Conservation (phyloP, 2,888 invertebrate genomes). For the Calliopum simillimum region DNA sequence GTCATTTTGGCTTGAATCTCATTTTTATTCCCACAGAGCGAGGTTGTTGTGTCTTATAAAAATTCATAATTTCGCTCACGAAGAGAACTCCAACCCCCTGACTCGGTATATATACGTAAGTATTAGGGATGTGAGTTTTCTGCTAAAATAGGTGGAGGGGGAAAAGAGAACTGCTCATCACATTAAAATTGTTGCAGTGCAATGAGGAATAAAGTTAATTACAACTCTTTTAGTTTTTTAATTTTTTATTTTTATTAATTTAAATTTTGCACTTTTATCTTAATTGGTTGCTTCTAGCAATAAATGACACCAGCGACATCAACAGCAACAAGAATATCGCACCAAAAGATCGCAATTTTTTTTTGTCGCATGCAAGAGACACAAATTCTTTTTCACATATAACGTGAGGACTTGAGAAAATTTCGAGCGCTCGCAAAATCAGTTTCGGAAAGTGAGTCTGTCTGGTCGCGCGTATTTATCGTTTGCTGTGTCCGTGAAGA, state of each 20-base stretch:
- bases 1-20: slow-evolving; percentile 14
- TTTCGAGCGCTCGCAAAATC: neutral
- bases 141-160: too few relatives aligned
- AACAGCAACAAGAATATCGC: neutral
- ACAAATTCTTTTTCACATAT: neutral
- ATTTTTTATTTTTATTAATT: slow-evolving; percentile 3
- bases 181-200: too few relatives aligned
- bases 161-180: too few relatives aligned
- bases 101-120: too few relatives aligned
- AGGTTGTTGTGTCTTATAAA: neutral
- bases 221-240: neutral
- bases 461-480: slow-evolving; percentile 2
- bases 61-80: too few relatives aligned
- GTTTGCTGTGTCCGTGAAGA: neutral
- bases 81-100: too few relatives aligned
- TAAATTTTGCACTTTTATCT: slow-evolving; percentile 48
- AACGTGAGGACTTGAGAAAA: slow-evolving; percentile 1
- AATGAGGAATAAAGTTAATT: too few relatives aligned
- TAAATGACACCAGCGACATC: neutral
- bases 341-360: slow-evolving; percentile 8
- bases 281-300: slow-evolving; percentile 50
- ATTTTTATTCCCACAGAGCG: neutral
- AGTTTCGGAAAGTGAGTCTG: slow-evolving; percentile 24
- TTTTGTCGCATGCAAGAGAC: neutral
- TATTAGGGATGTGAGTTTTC: too few relatives aligned